Percentiles rank a stretch among this genome's conserved stretches.
These are phyloP conservation scores for Channa striata DNA, from an alignment of 2,797 vertebrate genomes.

Conservation along the genomic window DNA sequence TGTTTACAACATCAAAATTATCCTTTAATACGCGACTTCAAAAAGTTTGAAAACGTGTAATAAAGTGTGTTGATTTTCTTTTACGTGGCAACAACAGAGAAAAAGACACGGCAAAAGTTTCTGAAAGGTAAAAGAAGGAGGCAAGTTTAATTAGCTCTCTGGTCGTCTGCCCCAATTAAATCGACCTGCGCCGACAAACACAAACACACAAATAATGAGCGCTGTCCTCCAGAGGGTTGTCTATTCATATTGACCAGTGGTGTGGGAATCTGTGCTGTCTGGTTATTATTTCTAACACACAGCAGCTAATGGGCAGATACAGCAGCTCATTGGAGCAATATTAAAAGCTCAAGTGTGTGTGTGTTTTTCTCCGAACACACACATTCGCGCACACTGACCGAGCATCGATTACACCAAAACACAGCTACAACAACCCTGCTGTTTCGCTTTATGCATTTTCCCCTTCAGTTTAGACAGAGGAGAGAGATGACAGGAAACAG, in stretches of 20 bases:
- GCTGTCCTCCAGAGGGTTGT: neutral
- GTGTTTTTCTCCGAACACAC: too few relatives aligned
- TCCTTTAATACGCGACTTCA: neutral
- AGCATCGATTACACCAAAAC: too few relatives aligned
- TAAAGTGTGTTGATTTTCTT: constrained; percentile 5
- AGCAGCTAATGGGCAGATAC: too few relatives aligned
- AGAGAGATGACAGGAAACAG: too few relatives aligned
- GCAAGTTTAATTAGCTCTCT: constrained; percentile 15
- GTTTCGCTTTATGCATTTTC: too few relatives aligned
- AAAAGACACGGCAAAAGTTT: neutral
- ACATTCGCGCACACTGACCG: too few relatives aligned
- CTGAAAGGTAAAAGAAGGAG: neutral
- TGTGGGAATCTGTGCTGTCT: neutral
- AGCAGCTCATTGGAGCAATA: too few relatives aligned
- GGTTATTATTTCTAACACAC: constrained; percentile 1
- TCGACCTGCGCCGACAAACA: neutral
- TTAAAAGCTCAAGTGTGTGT: too few relatives aligned
- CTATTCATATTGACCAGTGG: constrained; percentile 11
- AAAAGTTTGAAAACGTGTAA: neutral
- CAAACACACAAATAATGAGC: too few relatives aligned
- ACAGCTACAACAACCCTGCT: too few relatives aligned
- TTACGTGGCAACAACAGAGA: constrained; percentile 10
- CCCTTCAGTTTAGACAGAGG: too few relatives aligned
- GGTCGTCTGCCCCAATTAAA: constrained; percentile 16
- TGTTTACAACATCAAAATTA: too few relatives aligned